Conservation (phyloP, 2,113 vertebrate genomes). For the Gallinago jamesoni region DNA sequence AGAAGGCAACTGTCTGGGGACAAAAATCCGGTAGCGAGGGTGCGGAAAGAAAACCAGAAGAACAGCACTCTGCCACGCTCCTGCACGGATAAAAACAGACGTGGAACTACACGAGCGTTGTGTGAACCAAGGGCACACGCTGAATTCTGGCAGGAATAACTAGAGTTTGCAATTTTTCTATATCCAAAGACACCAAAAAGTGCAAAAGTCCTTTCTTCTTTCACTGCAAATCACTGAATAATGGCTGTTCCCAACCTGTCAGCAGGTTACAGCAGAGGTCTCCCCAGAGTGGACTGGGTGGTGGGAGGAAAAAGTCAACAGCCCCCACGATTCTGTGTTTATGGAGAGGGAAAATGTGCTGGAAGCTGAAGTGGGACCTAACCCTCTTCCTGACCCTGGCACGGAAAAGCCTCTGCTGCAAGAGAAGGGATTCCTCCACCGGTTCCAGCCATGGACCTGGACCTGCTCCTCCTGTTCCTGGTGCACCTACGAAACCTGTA, state of each 20-base stretch:
- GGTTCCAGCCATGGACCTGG: accelerated
- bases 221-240: background rate
- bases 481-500: background rate
- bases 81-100: background rate
- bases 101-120: accelerated
- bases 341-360: background rate
- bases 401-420: background rate
- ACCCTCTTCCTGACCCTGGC: background rate
- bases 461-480: background rate
- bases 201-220: background rate
- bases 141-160: background rate
- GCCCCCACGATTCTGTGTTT: accelerated
- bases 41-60: background rate
- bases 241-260: background rate
- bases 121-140: background rate
- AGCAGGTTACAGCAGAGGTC: background rate
- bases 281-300: accelerated
- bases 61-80: background rate
- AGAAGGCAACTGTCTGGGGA: background rate
- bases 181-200: background rate
- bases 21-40: background rate
- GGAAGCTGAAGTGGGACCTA: background rate
- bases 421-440: background rate
- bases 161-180: background rate
- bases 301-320: background rate